Evolutionary conservation across 2,113 vertebrate genomes (phyloP), one percentile per base, ranked within the genome.

Genomic region (Bambusicola thoracicus): DNA sequence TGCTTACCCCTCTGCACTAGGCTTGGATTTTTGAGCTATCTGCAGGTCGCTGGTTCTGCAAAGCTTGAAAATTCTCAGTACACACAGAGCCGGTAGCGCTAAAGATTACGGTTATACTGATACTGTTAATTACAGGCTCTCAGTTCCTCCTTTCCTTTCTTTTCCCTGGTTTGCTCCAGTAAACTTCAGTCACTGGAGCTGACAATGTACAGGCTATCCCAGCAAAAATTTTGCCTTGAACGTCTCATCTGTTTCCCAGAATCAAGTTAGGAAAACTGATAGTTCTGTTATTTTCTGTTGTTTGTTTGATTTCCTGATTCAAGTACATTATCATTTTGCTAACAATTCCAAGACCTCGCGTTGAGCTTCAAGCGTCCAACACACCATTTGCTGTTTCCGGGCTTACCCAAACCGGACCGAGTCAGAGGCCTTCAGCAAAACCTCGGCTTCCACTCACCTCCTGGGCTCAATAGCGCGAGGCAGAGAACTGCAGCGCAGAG

Each of bases 381-480:
- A 17, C 22, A 68, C 21, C 65, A 55, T 41, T 68, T 46, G 38
- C 68, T 85, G 67, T 66, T 70, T 69, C 8, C 72, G 44, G 30
- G 10, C 72, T 94, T 34, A 85, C 72, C 63, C 41, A 41, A 61
- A 85, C 40, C 68, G 20, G n/a, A 85, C 53, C 44, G 34, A 58
- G 75, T 7, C 4, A 68, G 58, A n/a, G 44, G 67, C 70, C 55
- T 20, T 20, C 32, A 20, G 32, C 53, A 56, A 18, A 53, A 73
- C 21, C 66, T 82, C 73, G 6, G 76, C 75, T 87, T 73, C 79
- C 79, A 61, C 73, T 80, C 36, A 63, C 75, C 19, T 70, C 87
- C 78, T 36, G 67, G 62, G 20, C 81, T 94, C 63, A 74, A 53
- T 78, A 49, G 48, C 48, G 48, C 48, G 48, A 13, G 48, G 48